A percentile compares a stretch with the other conserved stretches of the same genome.
Conservation (phyloP, 2,888 invertebrate species). For the Tuta absoluta region DNA sequence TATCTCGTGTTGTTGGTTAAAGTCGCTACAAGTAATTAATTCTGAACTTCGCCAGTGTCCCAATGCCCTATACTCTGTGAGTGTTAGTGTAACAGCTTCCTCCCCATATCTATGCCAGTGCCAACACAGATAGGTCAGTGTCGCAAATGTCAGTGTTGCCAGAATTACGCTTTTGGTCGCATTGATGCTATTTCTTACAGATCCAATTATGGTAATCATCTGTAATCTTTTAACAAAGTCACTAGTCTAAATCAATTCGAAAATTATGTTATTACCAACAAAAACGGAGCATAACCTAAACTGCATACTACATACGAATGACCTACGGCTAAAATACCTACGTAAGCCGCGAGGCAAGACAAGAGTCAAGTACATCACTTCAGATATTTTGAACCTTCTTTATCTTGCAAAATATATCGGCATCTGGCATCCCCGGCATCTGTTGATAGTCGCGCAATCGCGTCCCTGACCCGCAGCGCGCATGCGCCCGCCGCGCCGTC, state of each 20-base stretch:
- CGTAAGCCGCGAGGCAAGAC: no score
- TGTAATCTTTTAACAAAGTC: no score
- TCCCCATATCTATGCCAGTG: constrained; percentile 4
- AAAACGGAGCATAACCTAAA: no score
- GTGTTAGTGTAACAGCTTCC: background rate
- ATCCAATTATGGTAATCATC: no score
- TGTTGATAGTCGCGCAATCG: constrained; percentile 38
- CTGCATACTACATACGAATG: no score
- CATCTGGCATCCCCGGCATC: constrained; percentile 31
- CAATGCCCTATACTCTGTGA: background rate
- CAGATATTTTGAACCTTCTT: no score
- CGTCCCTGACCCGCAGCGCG: constrained; percentile 40
- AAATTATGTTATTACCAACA: no score
- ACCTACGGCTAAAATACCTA: no score
- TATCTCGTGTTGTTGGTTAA: background rate
- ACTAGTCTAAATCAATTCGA: no score
- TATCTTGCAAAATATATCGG: background rate
- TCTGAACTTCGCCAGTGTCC: background rate
- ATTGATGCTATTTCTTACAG: no score
- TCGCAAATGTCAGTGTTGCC: background rate
- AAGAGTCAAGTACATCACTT: no score
- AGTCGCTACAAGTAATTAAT: background rate
- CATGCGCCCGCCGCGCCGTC: constrained; percentile 34
- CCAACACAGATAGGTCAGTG: constrained; percentile 24
- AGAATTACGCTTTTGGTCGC: background rate